Conservation (phyloP, 2,888 invertebrate species). For the Argyresthia goedartella region DNA sequence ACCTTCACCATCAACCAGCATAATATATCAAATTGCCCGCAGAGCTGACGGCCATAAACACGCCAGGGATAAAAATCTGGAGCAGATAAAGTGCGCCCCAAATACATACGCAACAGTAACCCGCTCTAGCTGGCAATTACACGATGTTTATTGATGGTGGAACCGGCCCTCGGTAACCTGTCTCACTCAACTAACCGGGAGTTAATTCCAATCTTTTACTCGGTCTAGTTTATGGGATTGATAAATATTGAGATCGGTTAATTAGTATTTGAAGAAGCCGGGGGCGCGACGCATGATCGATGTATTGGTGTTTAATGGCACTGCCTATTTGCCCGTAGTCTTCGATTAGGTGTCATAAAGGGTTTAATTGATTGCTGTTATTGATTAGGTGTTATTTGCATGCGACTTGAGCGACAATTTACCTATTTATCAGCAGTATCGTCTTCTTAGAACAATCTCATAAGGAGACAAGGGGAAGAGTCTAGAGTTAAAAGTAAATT, state of each 20-base stretch:
- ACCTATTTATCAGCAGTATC: too few relatives aligned
- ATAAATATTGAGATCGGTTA: not conserved
- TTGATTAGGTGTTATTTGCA: too few relatives aligned
- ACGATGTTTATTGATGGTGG: conserved; percentile 8
- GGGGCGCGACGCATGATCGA: not conserved
- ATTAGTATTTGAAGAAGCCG: too few relatives aligned
- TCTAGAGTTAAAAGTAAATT: too few relatives aligned
- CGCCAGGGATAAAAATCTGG: not conserved
- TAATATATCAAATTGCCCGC: not conserved
- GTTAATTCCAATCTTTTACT: conserved; percentile 18
- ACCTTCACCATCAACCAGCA: not conserved
- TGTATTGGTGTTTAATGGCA: not conserved
- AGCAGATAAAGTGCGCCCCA: not conserved
- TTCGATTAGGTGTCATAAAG: too few relatives aligned
- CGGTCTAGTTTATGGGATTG: conserved; percentile 3
- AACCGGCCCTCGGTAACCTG: conserved; percentile 27
- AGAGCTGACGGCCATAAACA: not conserved
- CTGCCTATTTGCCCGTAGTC: too few relatives aligned
- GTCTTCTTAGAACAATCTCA: too few relatives aligned
- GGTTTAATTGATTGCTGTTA: too few relatives aligned
- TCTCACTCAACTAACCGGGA: conserved; percentile 19
- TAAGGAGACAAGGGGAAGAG: too few relatives aligned
- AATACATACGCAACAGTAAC: not conserved
- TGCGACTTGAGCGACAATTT: too few relatives aligned
- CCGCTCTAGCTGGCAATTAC: conserved; percentile 8